A percentile compares a stretch with the other conserved stretches of the same genome.
phyloP scores from a whole-genome alignment of 2,113 vertebrate species.

The Oryzias woworae region DNA sequence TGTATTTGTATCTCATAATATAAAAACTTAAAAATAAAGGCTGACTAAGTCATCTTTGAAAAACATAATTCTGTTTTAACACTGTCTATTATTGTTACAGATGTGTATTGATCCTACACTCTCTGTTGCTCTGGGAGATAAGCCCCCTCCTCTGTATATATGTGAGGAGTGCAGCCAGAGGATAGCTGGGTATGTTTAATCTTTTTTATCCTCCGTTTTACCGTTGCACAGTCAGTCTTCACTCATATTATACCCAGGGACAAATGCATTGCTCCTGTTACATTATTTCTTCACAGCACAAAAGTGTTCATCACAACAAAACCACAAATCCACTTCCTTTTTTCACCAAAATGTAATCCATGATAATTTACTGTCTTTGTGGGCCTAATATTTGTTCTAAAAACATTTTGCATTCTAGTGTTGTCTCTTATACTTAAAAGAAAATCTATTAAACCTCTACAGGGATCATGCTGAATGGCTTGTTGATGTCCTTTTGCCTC shows the following conservation, averaged over 20 bases:
- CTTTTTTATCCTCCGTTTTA: conserved; percentile 4
- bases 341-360: conserved; percentile 20
- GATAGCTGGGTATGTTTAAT: conserved; percentile 86
- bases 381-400: not conserved
- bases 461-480: conserved; percentile 98
- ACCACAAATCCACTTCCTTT: conserved; percentile 47
- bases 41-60: not conserved
- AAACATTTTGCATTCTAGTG: conserved; percentile 5
- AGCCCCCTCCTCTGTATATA: conserved; percentile 96
- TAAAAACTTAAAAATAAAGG: not conserved
- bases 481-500: conserved; percentile 96
- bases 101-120: conserved; percentile 98
- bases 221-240: conserved; percentile 27
- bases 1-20: conserved; percentile 1
- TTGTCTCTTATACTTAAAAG: conserved; percentile 5
- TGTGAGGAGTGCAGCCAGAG: conserved; percentile 98
- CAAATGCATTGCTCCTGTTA: conserved; percentile 65
- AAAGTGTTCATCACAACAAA: conserved; percentile 66
- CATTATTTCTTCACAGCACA: conserved; percentile 50
- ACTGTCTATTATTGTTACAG: conserved; percentile 75
- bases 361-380: conserved; percentile 17
- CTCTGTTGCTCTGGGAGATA: conserved; percentile 96
- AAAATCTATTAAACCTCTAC: conserved; percentile 47
- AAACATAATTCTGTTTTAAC: not conserved
- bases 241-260: conserved; percentile 44